Percentiles rank a stretch among this genome's conserved stretches.
These are phyloP conservation scores for Serinus canaria DNA, from an alignment of 2,113 vertebrate genomes.

Conservation along the genomic window DNA sequence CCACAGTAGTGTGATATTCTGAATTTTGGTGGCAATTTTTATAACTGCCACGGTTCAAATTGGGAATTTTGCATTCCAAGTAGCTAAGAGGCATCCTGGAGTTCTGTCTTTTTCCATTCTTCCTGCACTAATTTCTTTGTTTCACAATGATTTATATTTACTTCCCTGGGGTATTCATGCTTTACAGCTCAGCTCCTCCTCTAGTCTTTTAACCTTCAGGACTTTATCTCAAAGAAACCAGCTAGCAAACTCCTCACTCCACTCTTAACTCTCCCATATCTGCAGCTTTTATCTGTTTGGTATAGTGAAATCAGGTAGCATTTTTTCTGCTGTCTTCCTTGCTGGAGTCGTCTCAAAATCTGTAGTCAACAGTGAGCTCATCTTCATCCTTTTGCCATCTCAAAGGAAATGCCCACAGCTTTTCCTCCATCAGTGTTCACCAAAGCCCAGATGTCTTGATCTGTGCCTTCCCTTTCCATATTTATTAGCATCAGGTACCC, in stretches of 20 bases:
- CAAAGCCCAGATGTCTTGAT: not conserved
- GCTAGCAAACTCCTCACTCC: not conserved
- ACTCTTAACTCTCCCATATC: not conserved
- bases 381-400: not conserved
- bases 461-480: not conserved
- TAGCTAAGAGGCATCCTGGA: not conserved
- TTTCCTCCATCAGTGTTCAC: not conserved
- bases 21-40: not conserved
- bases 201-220: not conserved
- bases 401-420: not conserved
- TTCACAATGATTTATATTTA: not conserved
- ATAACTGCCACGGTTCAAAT: accelerated
- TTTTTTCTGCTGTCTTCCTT: not conserved
- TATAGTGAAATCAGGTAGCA: not conserved
- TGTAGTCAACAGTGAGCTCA: not conserved
- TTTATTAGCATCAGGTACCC: not conserved
- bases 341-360: not conserved
- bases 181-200: not conserved
- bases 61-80: not conserved
- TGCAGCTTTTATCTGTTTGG: not conserved
- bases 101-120: not conserved
- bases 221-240: constrained; percentile 29
- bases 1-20: not conserved
- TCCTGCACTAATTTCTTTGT: not conserved
- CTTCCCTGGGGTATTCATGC: not conserved